A percentile compares a stretch with the other conserved stretches of the same genome.
Conservation (phyloP, 2,113 vertebrate genomes). For the Eonycteris spelaea region DNA sequence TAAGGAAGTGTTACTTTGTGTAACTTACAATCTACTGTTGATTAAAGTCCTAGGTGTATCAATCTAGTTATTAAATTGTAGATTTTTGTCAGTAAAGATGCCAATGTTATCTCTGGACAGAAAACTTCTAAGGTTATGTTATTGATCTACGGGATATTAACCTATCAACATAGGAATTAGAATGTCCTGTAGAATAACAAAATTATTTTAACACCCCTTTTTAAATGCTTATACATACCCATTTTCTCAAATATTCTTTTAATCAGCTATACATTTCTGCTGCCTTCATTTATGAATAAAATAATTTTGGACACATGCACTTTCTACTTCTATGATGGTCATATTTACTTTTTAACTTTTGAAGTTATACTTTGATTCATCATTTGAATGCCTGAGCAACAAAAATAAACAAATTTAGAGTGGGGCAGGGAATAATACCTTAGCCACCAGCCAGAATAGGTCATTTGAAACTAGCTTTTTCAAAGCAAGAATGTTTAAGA, state of each 20-base stretch:
- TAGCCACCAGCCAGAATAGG: not conserved
- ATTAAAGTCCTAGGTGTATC: not conserved
- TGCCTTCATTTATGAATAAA: not conserved
- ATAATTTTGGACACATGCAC: not conserved
- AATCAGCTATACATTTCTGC: not conserved
- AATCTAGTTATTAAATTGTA: not conserved
- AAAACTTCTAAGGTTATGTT: not conserved
- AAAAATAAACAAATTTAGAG: not conserved
- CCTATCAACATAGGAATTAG: not conserved
- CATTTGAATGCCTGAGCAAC: not conserved
- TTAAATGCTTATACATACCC: not conserved
- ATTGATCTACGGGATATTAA: not conserved
- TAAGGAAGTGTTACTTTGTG: not conserved
- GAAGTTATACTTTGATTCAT: not conserved
- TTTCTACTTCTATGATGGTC: not conserved
- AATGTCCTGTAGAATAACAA: not conserved
- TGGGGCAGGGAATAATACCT: not conserved
- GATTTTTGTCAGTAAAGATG: not conserved
- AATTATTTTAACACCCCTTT: not conserved
- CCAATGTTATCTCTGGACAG: not conserved
- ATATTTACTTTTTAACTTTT: not conserved
- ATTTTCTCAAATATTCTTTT: not conserved
- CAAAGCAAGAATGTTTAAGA: constrained; percentile 12
- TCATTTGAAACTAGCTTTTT: not conserved
- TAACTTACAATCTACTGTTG: not conserved